Base-by-base conservation (phyloP, 92 coral and sea anemone species). In the Epizoanthus illoricatus region DNA sequence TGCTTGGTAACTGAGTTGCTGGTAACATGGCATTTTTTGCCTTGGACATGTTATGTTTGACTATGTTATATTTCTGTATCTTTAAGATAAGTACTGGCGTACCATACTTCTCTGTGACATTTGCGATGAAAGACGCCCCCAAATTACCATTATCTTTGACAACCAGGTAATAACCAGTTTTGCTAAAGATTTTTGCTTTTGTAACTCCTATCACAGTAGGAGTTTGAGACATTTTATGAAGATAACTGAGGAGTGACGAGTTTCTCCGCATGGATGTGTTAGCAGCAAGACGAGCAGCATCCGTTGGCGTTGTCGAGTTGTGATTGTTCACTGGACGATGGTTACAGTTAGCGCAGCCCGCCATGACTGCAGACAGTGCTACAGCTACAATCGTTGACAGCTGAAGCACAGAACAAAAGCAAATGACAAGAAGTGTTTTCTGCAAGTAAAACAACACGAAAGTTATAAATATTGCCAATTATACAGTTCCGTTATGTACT, bases 371-470 rank as follows among this genome's bases (percentile, higher is more conserved):
- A 13, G 71, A 33, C 71, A 66, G 5, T 66, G 40, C 19, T 7
- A 66, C 41, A 18, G 71, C 45, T 11, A 66, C 24, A 10, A 33
- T 6, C 17, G 42, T 13, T 41, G 45, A 28, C 71, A 66, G 9
- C 71, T 66, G 42, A 12, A 11, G 43, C 71, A 66, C 17, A 13
- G 18, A 24, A 41, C 17, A 66, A 41, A 66, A 33, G 40, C 10
- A 66, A 66, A 66, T 41, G 40, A 33, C 71, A 39, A 66, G 23
- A 11, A 24, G 42, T 66, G 71, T 66, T 66, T 66, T 66, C 71
- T 66, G 71, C 19, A 66, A 66, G 19, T 24, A 2, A 66, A 66
- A 61, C 20, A 18, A 59, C 21, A n/a, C 7, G 18, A 16, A 61
- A 2, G 36, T 28, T 28, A 28, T 28, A 28, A 28, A 28, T 28